Base-by-base conservation (phyloP, 2,113 vertebrate genomes). In the Notarius lentiginosus region DNA sequence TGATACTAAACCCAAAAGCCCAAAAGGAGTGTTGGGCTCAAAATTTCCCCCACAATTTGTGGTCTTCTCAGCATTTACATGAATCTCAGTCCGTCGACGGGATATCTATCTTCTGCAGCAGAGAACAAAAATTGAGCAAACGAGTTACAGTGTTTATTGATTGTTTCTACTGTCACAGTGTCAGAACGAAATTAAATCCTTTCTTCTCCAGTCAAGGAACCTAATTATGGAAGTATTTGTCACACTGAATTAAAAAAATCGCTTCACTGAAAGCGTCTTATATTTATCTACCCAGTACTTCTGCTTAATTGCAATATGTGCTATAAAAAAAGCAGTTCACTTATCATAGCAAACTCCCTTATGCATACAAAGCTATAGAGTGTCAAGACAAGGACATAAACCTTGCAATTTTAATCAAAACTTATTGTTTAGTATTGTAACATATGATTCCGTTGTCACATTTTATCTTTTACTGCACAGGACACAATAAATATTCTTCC, bases 391-490 rank as follows among this genome's bases (percentile, higher is more conserved):
- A 18, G 68, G 68, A 41, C 27, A 72, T 34, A 34, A 41, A 17
- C 17, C 34, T 73, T 55, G 22, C 47, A 79, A 58, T 58, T 58
- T 4, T 27, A 58, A 58, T 79, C n/a, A 22, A 11, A 34, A 58
- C 6, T 77, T 77, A 24, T 55, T 77, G 24, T 77, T 77, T 15
- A 79, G 14, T 84, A 18, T 51, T 47, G 41, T 87, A 6, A 82
- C 72, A 73, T 87, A 79, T 0, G 30, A 63, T 47, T n/a, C 20
- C 6, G 9, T 63, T 82, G 22, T 63, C 79, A 63, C 10, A 22
- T 24, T 88, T 89, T 84, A 34, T 56, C 75, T 90, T 91, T 93
- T 89, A 88, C 86, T 89, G 88, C 75, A 11, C 84, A 87, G 86
- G 85, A 88, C 87, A 58, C 87, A 90, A 89, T 89, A 87, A 91